Conservation (phyloP, 1,140 invertebrate species). For the Scaptomyza graminum region DNA sequence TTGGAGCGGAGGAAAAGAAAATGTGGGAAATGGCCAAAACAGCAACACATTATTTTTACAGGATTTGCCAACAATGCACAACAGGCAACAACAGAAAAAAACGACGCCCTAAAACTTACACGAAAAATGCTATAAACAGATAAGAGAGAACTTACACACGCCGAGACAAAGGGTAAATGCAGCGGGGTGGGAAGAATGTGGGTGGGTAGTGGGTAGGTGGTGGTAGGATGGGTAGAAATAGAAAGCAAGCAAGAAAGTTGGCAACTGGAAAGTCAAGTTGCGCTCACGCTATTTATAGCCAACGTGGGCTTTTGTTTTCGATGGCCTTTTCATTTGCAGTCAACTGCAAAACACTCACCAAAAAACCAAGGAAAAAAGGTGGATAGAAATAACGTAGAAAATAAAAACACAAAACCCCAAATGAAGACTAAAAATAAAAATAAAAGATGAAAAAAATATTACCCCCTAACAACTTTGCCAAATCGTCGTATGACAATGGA, state of each 20-base stretch:
- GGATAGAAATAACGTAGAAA: constrained; percentile 21
- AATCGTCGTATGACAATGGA: constrained; percentile 65
- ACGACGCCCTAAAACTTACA: constrained; percentile 40
- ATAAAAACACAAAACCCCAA: constrained; percentile 12
- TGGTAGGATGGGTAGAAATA: constrained; percentile 13
- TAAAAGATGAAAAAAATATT: neutral
- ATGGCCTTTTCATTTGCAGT: constrained; percentile 80
- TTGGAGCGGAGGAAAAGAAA: neutral
- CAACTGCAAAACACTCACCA: constrained; percentile 46
- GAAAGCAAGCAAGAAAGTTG: constrained; percentile 57
- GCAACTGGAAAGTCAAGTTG: constrained; percentile 74
- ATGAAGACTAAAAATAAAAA: constrained; percentile 16
- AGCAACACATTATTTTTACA: constrained; percentile 29
- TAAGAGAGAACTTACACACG: constrained; percentile 60
- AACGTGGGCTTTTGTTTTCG: constrained; percentile 79
- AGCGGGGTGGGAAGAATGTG: neutral
- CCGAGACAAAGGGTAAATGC: constrained; percentile 48
- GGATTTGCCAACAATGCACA: constrained; percentile 19
- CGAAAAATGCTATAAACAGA: constrained; percentile 51
- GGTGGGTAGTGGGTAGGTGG: too few species aligned
- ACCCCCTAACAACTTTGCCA: constrained; percentile 40
- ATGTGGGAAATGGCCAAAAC: constrained; percentile 17
- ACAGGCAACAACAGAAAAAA: constrained; percentile 1
- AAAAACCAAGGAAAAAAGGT: constrained; percentile 22
- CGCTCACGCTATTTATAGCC: constrained; percentile 76